Evolutionary conservation across 2,113 vertebrate genomes (phyloP), one percentile per base, ranked within the genome.

Genomic region (Theropithecus gelada): DNA sequence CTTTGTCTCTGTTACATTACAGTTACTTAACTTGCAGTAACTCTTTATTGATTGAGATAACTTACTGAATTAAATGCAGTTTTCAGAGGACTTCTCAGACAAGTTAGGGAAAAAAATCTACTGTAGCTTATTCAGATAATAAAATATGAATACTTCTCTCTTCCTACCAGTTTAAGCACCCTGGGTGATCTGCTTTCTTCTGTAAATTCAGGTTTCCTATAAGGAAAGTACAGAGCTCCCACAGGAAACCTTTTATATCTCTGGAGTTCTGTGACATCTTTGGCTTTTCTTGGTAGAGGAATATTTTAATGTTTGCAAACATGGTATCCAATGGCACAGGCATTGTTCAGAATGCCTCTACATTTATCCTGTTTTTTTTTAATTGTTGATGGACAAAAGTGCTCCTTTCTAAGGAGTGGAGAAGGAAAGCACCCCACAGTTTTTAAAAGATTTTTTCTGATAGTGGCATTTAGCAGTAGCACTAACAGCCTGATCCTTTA

Each of bases 401-500:
- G 43, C 10, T 96, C 23, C 88, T 11, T 97, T 98, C 57, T 83
- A 25, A 27, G 27, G 55, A 97, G 75, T 96, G 95, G 94, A 98
- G 82, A 96, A n/a, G 52, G 48, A 97, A 92, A 75, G 70, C 6
- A 66, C 17, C 52, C 25, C 82, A 78, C 48, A 76, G 0, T 83
- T 98, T 98, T 97, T 52, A 43, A 90, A 98, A 93, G 22, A 97
- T 97, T 48, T 98, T 98, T 97, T 95, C 92, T 93, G 93, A 97
- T 98, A 93, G 1, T 97, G 48, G 82, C 92, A 93, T 97, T 98
- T 97, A 98, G 18, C 68, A 95, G 43, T 64, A 96, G 76, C 93
- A 30, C 32, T 97, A 97, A 97, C 87, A 98, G 93, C 40, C 97
- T 98, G 96, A 94, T 97, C 70, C 89, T 98, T 98, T 85, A 96